Base-by-base conservation (phyloP, 2,113 vertebrate species). In the Noturus placidus region DNA sequence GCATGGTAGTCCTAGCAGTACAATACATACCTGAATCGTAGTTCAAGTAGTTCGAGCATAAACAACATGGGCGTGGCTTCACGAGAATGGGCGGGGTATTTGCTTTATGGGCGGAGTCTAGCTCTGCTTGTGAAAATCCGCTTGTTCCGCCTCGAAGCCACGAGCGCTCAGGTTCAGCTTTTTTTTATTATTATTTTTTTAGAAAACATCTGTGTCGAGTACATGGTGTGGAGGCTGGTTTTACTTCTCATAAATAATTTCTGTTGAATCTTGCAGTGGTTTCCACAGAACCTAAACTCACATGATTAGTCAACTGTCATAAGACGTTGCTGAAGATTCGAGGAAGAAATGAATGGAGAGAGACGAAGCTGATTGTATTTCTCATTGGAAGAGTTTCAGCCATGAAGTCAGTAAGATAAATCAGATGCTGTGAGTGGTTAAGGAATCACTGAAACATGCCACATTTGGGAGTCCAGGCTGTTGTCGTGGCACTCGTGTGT, bases 281-380 rank as follows among this genome's bases (percentile, higher is more conserved):
- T 87, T 86, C 65, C 46, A 50, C 78, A 89, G 74, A 33, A 70
- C 27, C 38, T 1, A 27, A 15, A 93, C 92, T 95, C 95, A 95
- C 95, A 94, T 95, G 95, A 94, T 93, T 87, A 70, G 63, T 82
- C 83, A 91, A 91, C 91, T 93, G 94, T 95, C 94, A 94, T 92
- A 92, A 94, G 95, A 95, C 92, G 88, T 91, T 86, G 92, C 93
- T 90, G 91, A 92, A 87, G 35, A 25, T 10, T 17, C 42, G 67
- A 61, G 2, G 50, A 20, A 72, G 83, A 69, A 90, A 63, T 74
- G 85, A 30, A 82, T 14, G 76, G 14, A 87, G 77, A 84, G 74
- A 88, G 50, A 61, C 67, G 15, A 10, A 86, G 0, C 7, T 17
- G 27, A 25, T 11, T 81, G 46, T 38, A 33, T 86, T 52, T 59